Conservation (phyloP, 2,888 invertebrate species). For the Drosophila testacea region DNA sequence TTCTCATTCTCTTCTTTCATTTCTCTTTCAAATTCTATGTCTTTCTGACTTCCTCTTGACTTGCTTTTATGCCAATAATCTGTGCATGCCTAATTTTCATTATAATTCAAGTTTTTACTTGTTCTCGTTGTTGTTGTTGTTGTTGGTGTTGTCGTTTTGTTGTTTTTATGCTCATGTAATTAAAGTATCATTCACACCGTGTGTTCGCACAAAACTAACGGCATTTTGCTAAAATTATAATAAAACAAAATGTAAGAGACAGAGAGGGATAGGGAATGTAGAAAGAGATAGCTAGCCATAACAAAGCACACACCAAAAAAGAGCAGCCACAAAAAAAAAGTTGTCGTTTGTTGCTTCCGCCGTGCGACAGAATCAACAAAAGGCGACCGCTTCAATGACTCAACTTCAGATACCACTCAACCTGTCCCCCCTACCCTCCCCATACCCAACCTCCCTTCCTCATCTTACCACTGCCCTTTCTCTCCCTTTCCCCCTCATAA, state of each 20-base stretch:
- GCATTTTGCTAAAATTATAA: slow-evolving; percentile 78
- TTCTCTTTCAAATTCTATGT: neutral
- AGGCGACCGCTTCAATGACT: slow-evolving; percentile 67
- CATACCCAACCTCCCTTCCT: neutral
- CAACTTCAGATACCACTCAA: slow-evolving; percentile 54
- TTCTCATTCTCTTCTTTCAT: neutral
- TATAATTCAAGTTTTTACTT: slow-evolving; percentile 77
- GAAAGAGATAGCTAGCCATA: slow-evolving; percentile 34
- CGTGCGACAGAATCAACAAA: slow-evolving; percentile 48
- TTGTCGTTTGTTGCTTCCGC: slow-evolving; percentile 62
- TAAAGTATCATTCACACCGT: slow-evolving; percentile 81
- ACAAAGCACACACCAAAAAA: slow-evolving; percentile 30
- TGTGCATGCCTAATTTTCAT: slow-evolving; percentile 56
- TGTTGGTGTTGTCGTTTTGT: slow-evolving; percentile 26
- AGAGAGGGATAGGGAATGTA: neutral
- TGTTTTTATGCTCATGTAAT: slow-evolving; percentile 60
- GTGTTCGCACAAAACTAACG: slow-evolving; percentile 78
- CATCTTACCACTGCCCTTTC: neutral
- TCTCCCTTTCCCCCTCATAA: no score
- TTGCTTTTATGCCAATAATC: slow-evolving; percentile 23
- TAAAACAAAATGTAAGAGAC: slow-evolving; percentile 35
- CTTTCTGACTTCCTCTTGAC: neutral
- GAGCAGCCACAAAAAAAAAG: neutral
- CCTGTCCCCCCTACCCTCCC: neutral
- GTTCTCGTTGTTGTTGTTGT: slow-evolving; percentile 4